Base-by-base conservation (phyloP, 2,888 invertebrate genomes). In the Ennomos fuscantarius region DNA sequence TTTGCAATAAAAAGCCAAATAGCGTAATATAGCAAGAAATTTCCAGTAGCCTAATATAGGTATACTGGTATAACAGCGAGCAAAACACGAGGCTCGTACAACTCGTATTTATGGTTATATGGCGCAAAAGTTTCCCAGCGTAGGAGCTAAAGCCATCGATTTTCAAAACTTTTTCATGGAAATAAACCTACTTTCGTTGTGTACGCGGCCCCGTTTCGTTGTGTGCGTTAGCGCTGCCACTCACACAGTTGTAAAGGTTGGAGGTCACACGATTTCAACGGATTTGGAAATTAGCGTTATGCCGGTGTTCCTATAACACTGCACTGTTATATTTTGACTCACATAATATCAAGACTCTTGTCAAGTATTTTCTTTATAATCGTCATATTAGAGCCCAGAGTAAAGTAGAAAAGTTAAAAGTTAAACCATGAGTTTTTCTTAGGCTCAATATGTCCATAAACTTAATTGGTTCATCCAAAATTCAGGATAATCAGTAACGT, bases 151-250 rank as follows among this genome's bases (percentile, higher is more conserved):
- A 89, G 88, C 90, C 90, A 92, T 92, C 92, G 93, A 93, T 93
- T 93, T 92, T 92, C 91, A 88, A 92, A 93, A 93, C 90, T 93
- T 93, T 93, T 93, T 92, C 93, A 90, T 92, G 92, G 92, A 92
- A 90, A 92, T 90, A 91, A 91, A 91, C 91, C 91, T 88, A 91
- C 91, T 91, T 90, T 89, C 85, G 82, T 84, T 87, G 88, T 90
- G 86, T 86, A 86, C 78, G 81, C 71, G 69, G 71, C 70, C 70
- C 43, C 53, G 37, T 58, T 58, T 64, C 45, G n/a, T 33, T 76
- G 87, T 89, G 87, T 84, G 87, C 66, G 84, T 79, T 68, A 50
- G 69, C 66, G 63, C 71, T 72, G 68, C 62, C 63, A 84, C 86
- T 48, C 81, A 81, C 82, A 87, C 85, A 76, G 48, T 10, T 46